Conservation (phyloP, 2,113 vertebrate species). For the Oplegnathus fasciatus region DNA sequence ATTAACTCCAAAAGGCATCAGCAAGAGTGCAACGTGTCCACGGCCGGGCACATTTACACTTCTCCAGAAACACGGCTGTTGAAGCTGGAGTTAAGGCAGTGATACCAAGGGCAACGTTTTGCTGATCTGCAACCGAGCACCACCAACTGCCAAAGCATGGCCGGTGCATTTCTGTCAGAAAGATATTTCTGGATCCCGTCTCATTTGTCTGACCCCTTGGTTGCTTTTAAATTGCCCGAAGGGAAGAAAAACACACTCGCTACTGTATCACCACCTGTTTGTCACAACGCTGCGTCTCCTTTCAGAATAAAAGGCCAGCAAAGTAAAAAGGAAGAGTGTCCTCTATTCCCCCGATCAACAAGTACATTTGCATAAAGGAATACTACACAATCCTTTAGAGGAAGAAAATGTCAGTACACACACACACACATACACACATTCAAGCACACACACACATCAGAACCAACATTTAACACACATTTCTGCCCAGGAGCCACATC, state of each 20-base stretch:
- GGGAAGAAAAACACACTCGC: not conserved
- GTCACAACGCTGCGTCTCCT: constrained; percentile 32
- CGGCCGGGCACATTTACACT: not conserved
- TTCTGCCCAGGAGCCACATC: constrained; percentile 59
- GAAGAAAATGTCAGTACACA: constrained; percentile 48
- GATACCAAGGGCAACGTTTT: constrained; percentile 47
- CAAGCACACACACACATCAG: constrained; percentile 38
- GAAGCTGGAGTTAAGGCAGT: constrained; percentile 63
- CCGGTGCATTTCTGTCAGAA: constrained; percentile 4
- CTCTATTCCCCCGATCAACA: constrained; percentile 31
- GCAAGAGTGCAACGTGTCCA: not conserved
- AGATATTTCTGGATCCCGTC: not conserved
- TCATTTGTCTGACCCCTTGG: not conserved
- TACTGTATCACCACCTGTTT: not conserved
- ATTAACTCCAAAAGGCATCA: constrained; percentile 23
- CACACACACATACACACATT: constrained; percentile 32
- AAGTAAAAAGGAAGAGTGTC: constrained; percentile 47
- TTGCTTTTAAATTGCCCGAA: constrained; percentile 10
- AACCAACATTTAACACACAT: constrained; percentile 67
- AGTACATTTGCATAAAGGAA: constrained; percentile 76
- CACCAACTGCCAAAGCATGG: constrained; percentile 1
- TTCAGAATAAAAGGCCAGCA: constrained; percentile 55
- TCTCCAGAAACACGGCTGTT: not conserved
- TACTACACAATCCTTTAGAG: constrained; percentile 56
- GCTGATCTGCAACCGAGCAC: constrained; percentile 19